Conservation (phyloP, 2,113 vertebrate genomes). For the Rhabdornis inornatus region DNA sequence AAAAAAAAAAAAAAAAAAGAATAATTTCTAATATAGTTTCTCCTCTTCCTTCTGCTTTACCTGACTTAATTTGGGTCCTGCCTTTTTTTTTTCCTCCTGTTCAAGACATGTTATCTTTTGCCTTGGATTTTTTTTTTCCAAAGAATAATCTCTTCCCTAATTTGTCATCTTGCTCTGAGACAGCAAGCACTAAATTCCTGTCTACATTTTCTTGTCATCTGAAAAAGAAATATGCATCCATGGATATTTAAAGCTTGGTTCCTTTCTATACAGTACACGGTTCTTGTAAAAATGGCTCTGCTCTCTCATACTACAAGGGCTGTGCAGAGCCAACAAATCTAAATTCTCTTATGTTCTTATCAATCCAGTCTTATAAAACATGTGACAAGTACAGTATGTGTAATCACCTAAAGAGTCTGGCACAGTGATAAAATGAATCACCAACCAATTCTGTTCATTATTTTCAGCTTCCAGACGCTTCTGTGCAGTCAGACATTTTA, state of each 20-base stretch:
- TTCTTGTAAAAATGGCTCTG: background rate
- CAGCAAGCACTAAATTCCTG: background rate
- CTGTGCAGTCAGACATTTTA: background rate
- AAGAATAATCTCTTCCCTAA: background rate
- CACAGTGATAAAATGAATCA: background rate
- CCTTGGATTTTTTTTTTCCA: background rate
- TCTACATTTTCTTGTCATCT: background rate
- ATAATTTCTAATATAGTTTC: background rate
- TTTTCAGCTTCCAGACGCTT: background rate
- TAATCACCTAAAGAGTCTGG: background rate
- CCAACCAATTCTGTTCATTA: background rate
- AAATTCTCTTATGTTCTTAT: background rate
- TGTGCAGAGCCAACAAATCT: background rate
- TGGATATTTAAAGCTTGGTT: background rate
- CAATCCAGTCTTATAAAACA: background rate
- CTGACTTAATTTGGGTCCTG: background rate
- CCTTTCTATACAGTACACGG: background rate
- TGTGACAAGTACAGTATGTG: accelerated
- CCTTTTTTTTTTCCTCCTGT: background rate
- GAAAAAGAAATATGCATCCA: background rate
- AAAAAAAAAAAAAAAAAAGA: background rate
- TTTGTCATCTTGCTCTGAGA: background rate
- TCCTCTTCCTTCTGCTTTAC: background rate
- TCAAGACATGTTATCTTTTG: background rate
- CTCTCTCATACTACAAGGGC: background rate